A percentile compares a stretch with the other conserved stretches of the same genome.
Evolutionary conservation across 2,888 invertebrate species (phyloP).

Genomic region (Odontothrips loti): DNA sequence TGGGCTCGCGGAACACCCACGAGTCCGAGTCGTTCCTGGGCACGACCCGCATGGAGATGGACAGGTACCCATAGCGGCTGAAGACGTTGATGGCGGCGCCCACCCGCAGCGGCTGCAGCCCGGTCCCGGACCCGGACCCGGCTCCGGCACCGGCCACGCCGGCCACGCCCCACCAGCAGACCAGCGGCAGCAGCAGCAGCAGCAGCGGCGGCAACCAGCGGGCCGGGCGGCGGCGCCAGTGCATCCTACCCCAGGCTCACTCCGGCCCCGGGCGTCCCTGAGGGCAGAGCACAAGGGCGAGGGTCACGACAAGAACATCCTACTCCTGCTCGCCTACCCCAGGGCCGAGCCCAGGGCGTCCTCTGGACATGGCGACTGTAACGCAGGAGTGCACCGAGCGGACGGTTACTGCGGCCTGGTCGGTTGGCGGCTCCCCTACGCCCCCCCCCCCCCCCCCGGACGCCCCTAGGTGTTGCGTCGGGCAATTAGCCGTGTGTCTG

Average conservation of each 20-base stretch:
- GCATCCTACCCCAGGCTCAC: not conserved
- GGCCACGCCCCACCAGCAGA: not conserved
- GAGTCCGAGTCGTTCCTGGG: constrained; percentile 48
- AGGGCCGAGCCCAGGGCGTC: not conserved
- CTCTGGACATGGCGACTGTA: not conserved
- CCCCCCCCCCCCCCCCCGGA: no score
- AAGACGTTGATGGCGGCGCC: constrained; percentile 84
- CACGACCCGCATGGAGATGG: constrained; percentile 69
- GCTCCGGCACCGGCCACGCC: not conserved
- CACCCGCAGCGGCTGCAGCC: constrained; percentile 52
- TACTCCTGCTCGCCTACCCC: not conserved
- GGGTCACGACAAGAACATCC: not conserved
- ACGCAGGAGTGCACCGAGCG: not conserved
- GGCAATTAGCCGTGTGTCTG: not conserved
- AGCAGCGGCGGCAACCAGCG: not conserved
- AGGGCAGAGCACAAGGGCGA: not conserved
- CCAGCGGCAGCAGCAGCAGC: not conserved
- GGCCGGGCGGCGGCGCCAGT: not conserved
- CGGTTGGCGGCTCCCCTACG: no score
- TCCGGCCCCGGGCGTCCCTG: not conserved
- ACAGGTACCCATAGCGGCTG: constrained; percentile 64
- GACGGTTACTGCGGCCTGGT: no score
- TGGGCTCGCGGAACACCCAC: constrained; percentile 71
- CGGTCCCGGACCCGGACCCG: not conserved
- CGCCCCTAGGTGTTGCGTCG: not conserved